A percentile compares a stretch with the other conserved stretches of the same genome.
These are phyloP conservation scores for Iguana delicatissima DNA, from an alignment of 2,797 vertebrate genomes.

Conservation along the genomic window DNA sequence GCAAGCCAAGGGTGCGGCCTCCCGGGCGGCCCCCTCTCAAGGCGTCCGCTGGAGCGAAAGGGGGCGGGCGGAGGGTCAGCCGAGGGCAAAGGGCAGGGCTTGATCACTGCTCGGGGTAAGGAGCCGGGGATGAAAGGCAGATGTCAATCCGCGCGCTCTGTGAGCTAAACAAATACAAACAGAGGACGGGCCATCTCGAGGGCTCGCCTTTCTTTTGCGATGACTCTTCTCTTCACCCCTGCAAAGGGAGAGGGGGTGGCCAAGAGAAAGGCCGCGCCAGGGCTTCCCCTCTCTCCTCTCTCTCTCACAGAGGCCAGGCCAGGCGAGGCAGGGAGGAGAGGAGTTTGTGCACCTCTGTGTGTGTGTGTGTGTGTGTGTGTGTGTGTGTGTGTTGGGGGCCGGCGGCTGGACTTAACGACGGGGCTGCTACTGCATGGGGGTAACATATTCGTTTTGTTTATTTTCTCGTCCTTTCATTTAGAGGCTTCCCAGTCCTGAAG, in stretches of 20 bases:
- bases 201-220: constrained; percentile 13
- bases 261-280: constrained; percentile 26
- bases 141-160: constrained; percentile 23
- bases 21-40: neutral
- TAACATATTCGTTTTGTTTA: no score
- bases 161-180: constrained; percentile 34
- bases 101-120: constrained; percentile 9
- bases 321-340: no score
- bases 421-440: no score
- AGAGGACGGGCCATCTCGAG: neutral
- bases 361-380: no score
- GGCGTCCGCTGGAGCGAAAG: neutral
- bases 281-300: neutral
- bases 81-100: constrained; percentile 22
- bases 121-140: constrained; percentile 10
- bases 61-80: neutral
- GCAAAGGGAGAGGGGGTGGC: neutral
- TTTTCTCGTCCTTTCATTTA: neutral
- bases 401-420: neutral
- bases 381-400: neutral
- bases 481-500: no score
- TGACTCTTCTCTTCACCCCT: constrained; percentile 7
- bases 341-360: no score
- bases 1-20: neutral
- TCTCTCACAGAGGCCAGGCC: neutral